Conservation (phyloP, 2,797 vertebrate species). For the Ctenopoma multispine region DNA sequence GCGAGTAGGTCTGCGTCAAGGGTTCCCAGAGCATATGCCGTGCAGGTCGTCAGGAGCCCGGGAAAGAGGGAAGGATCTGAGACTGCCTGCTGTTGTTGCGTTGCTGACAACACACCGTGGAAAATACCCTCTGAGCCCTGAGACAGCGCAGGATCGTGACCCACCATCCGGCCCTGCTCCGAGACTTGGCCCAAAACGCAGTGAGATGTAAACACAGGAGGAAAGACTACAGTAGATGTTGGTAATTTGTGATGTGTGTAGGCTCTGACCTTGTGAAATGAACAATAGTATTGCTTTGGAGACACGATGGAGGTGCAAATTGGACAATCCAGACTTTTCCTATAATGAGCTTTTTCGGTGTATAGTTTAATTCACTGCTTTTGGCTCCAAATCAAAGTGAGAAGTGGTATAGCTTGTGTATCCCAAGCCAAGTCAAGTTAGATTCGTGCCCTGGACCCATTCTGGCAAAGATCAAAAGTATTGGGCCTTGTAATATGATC, state of each 20-base stretch:
- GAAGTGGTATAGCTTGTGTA: conserved; percentile 48
- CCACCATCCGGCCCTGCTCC: conserved; percentile 51
- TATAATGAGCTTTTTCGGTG: conserved; percentile 61
- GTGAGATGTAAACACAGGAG: conserved; percentile 55
- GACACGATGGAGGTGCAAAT: conserved; percentile 64
- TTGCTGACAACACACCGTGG: conserved; percentile 70
- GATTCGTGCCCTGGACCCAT: conserved; percentile 65
- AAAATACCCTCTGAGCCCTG: conserved; percentile 61
- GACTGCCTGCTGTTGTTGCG: conserved; percentile 68
- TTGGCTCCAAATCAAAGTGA: conserved; percentile 66
- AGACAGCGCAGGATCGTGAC: conserved; percentile 48
- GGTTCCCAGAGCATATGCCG: conserved; percentile 84
- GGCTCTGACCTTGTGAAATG: conserved; percentile 70
- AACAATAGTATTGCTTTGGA: conserved; percentile 46
- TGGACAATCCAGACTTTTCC: conserved; percentile 49
- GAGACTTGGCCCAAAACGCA: conserved; percentile 30
- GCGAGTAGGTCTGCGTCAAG: conserved; percentile 76
- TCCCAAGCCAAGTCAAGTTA: conserved; percentile 71
- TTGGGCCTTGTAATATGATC: conserved; percentile 75
- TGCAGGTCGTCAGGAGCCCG: conserved; percentile 68
- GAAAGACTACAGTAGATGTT: conserved; percentile 20
- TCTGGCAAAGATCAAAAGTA: conserved; percentile 74
- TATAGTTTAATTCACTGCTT: conserved; percentile 40
- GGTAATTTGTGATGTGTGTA: conserved; percentile 16
- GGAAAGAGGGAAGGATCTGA: conserved; percentile 67